Base-by-base conservation (phyloP, 2,113 vertebrate genomes). In the Nibea albiflora region DNA sequence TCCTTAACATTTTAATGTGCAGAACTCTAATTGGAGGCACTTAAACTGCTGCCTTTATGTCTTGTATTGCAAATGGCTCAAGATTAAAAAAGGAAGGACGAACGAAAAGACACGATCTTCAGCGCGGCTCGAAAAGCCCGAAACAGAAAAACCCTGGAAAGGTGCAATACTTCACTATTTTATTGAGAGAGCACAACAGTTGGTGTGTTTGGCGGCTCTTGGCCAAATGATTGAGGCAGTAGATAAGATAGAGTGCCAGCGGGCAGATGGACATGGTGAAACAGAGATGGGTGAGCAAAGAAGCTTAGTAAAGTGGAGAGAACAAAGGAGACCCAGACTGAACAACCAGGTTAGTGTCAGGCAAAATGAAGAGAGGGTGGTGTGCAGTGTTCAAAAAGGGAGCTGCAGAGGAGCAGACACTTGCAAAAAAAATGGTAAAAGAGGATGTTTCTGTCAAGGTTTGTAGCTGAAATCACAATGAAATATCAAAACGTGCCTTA, bases 181-280 rank as follows among this genome's bases (percentile, higher is more conserved):
- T 78, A 78, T 72, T 80, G 81, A 83, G 72, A 73, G 72, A n/a
- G 71, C 73, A 89, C 82, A 88, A 89, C 92, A 90, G 89, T 92
- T 91, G 88, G 91, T 90, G 90, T 84, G 88, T 88, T 89, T 69
- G 56, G 66, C 76, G 17, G 88, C 85, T 88, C 74, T 78, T 17
- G 76, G 90, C 91, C 89, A 93, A 93, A 66, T 65, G 93, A 94
- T 92, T 70, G 86, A 89, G 85, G 85, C 88, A 49, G 83, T 17
- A 90, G 91, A 94, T 92, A 92, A 89, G 89, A 89, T 61, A 73
- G 75, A 85, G 88, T 73, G 88, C 89, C 88, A 87, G 81, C 66
- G 88, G 90, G 91, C 92, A 93, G 91, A 92, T 83, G 91, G 92
- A 92, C 87, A 69, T 31, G 49, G 88, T 82, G 89, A 89, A 92